Evolutionary conservation across 2,113 vertebrate genomes (phyloP).

Genomic region (Pithys albifrons): DNA sequence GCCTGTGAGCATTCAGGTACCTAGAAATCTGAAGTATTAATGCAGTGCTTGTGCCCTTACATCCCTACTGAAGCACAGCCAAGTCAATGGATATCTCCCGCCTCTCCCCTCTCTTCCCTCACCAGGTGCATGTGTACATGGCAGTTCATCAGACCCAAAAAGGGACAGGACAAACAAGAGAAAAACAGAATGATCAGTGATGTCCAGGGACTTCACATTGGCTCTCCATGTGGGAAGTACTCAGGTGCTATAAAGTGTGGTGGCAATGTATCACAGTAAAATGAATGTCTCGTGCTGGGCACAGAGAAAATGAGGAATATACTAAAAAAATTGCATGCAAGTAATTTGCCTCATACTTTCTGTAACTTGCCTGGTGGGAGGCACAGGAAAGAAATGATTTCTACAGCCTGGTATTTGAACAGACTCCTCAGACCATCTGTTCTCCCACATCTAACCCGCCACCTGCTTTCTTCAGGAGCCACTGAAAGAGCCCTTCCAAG

Average conservation of each 20-base stretch:
- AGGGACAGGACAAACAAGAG: neutral
- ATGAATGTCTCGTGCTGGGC: neutral
- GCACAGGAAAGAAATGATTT: neutral
- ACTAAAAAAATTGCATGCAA: neutral
- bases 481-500: neutral
- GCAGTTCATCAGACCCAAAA: neutral
- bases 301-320: neutral
- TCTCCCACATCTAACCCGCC: neutral
- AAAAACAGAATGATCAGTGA: neutral
- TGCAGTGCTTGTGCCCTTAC: neutral
- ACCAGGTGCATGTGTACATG: accelerated
- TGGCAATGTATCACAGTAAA: neutral
- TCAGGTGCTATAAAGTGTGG: neutral
- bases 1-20: neutral
- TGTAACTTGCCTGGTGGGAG: neutral
- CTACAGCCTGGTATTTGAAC: neutral
- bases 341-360: neutral
- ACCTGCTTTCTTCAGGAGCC: neutral
- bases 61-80: neutral
- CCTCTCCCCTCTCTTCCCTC: neutral
- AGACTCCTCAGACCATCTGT: neutral
- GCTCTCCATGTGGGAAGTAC: neutral
- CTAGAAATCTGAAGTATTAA: neutral
- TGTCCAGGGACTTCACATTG: neutral
- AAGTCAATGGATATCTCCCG: neutral